These are phyloP conservation scores for Heliconius hortense DNA, from an alignment of 2,888 invertebrate genomes.

Conservation along the genomic window DNA sequence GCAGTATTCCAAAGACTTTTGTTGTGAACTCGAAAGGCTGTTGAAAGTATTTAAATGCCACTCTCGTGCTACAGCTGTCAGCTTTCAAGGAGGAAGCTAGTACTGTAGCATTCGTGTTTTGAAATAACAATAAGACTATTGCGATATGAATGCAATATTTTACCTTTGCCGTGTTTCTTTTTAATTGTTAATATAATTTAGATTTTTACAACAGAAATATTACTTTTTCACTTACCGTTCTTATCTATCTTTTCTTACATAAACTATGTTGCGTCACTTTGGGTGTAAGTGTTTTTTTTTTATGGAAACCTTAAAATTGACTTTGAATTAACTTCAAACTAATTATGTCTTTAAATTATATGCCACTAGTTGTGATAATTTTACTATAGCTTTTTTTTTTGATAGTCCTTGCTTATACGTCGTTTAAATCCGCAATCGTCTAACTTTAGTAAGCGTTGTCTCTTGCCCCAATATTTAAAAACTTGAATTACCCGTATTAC, in stretches of 20 bases:
- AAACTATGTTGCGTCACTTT: not conserved
- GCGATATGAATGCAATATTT: not conserved
- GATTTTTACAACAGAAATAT: not conserved
- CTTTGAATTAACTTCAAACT: too few species aligned
- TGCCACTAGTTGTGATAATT: too few species aligned
- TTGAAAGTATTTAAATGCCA: constrained; percentile 20
- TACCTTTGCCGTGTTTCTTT: not conserved
- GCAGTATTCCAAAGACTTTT: constrained; percentile 12
- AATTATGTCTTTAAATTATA: too few species aligned
- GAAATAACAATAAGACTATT: constrained; percentile 16
- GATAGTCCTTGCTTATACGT: too few species aligned
- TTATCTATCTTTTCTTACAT: not conserved
- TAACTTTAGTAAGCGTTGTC: too few species aligned
- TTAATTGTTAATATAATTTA: not conserved
- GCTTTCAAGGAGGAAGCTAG: constrained; percentile 16
- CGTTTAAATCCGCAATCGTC: too few species aligned
- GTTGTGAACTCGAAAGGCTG: not conserved
- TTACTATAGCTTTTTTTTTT: too few species aligned
- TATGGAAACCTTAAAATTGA: too few species aligned
- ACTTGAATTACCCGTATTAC: too few species aligned
- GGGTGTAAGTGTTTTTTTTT: not conserved
- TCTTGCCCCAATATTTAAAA: too few species aligned
- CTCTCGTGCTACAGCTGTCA: constrained; percentile 23
- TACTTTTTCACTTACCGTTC: not conserved
- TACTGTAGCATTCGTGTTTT: constrained; percentile 12